Conservation (phyloP, 1,140 invertebrate genomes). For the Tachypleus tridentatus region DNA sequence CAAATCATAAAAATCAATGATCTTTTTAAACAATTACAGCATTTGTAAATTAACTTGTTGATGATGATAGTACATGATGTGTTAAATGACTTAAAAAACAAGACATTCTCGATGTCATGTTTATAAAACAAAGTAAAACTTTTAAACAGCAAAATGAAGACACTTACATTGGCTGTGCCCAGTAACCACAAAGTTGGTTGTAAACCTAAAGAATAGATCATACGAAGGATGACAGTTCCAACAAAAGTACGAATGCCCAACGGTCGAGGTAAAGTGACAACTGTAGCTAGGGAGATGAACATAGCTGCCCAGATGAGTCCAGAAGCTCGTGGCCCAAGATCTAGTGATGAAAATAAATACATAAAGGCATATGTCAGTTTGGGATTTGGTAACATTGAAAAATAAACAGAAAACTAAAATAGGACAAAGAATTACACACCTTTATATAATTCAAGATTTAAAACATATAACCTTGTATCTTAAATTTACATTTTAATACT, state of each 20-base stretch:
- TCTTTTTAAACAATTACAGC: too few species aligned
- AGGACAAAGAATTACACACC: too few species aligned
- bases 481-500: too few species aligned
- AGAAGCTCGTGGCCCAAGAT: conserved; percentile 66
- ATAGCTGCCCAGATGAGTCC: conserved; percentile 74
- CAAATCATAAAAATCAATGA: too few species aligned
- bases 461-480: too few species aligned
- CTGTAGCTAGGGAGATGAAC: conserved; percentile 58
- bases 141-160: not conserved
- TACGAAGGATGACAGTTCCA: conserved; percentile 62
- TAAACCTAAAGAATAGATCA: conserved; percentile 81
- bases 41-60: not conserved
- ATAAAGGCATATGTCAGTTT: not conserved
- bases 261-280: conserved; percentile 62
- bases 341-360: conserved; percentile 33
- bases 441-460: too few species aligned
- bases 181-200: conserved; percentile 77
- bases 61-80: not conserved
- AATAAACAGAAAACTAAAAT: too few species aligned
- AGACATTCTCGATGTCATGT: too few species aligned
- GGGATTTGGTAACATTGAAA: too few species aligned
- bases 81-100: not conserved
- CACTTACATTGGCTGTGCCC: conserved; percentile 62
- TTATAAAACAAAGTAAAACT: not conserved
- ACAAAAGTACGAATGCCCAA: conserved; percentile 66